phyloP scores from a whole-genome alignment of 2,888 invertebrate genomes.

The Colostygia pectinataria region DNA sequence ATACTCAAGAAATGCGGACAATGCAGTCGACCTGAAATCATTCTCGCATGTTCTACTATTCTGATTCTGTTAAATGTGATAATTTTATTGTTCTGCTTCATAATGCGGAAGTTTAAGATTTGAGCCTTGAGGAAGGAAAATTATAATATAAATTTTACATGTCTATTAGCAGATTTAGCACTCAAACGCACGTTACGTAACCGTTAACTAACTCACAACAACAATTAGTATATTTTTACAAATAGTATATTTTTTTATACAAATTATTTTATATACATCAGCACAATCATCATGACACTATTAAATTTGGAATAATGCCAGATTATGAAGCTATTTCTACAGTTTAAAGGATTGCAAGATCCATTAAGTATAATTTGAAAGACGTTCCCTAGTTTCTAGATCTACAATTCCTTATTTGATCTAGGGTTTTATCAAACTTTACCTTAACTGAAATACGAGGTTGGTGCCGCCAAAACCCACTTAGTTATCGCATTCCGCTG shows the following conservation, averaged over 20 bases:
- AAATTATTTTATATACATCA: constrained; percentile 30
- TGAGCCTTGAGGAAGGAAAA: constrained; percentile 22
- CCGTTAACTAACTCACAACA: constrained; percentile 1
- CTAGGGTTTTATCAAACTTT: constrained; percentile 46
- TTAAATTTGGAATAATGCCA: constrained; percentile 48
- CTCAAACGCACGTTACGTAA: constrained; percentile 20
- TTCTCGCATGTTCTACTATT: too few relatives aligned
- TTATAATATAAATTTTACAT: constrained; percentile 10
- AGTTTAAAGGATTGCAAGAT: constrained; percentile 6
- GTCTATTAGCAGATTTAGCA: constrained; percentile 20
- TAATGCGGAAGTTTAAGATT: constrained; percentile 24
- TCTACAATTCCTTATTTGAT: constrained; percentile 22
- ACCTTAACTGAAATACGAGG: constrained; percentile 63
- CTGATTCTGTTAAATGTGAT: too few relatives aligned
- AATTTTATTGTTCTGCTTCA: not conserved
- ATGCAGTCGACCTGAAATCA: too few relatives aligned
- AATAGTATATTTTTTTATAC: constrained; percentile 18
- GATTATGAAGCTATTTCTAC: constrained; percentile 14
- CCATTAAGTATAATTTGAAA: constrained; percentile 10
- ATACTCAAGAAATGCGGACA: too few relatives aligned
- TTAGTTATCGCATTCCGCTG: constrained; percentile 75
- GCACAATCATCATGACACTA: constrained; percentile 31
- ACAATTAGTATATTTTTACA: constrained; percentile 15
- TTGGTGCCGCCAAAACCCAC: constrained; percentile 65
- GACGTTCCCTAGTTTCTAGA: constrained; percentile 2